Base-by-base conservation (phyloP, 2,888 invertebrate species). In the Athalia circularis region DNA sequence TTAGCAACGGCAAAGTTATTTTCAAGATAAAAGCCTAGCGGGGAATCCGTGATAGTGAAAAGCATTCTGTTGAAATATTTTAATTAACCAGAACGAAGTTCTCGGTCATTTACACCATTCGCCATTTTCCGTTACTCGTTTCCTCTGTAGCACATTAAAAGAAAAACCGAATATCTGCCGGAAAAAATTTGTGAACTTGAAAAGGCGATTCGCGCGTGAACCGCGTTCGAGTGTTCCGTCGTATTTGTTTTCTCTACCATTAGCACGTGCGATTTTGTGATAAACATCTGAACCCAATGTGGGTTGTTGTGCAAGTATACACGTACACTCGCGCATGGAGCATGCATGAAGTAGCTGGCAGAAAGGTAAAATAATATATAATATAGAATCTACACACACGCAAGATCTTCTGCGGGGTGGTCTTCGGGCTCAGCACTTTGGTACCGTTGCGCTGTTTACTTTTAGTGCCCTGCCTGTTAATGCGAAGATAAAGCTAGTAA, bases 61-160 rank as follows among this genome's bases (percentile, higher is more conserved):
- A 83, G 82, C 83, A 85, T 80, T 82, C 29, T 82, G 84, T 84
- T 86, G 86, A 84, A 85, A 86, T 86, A 84, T 84, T 87, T 86
- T 87, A 85, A 87, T 87, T 87, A 87, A 86, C 85, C 82, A 83
- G 11, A 43, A 9, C 78, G 50, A 45, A 64, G 43, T 47, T 50
- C 45, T n/a, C 74, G 29, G 29, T 29, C 29, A 29, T 29, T 29
- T 29, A 3, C 47, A n/a, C 59, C 47, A 68, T 68, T 52, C 29
- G 29, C 54, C 68, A 52, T 48, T 52, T 67, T n/a, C 8, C 52
- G 7, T 52, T 52, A 2, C 29, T 29, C 29, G 29, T 29, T 29
- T 29, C 29, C 29, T 29, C 29, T 7, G 7, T 54, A 48, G 13
- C 5, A 1, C 13, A 47, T 7, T 6, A 15, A 15, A 62, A 9